These are phyloP conservation scores for Turnix velox DNA, from an alignment of 2,113 vertebrate species.

Conservation along the genomic window DNA sequence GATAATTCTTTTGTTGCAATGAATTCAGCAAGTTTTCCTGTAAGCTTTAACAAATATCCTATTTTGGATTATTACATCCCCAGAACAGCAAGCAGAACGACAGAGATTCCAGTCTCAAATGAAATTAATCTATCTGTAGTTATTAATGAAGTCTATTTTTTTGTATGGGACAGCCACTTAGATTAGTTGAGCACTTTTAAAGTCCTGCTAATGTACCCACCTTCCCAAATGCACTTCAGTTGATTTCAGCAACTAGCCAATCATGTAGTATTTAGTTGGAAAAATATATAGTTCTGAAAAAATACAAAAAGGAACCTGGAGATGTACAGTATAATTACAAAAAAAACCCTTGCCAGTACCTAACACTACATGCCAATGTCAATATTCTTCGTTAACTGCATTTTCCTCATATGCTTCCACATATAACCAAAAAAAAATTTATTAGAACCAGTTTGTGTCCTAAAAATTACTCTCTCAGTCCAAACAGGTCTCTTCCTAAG, in stretches of 20 bases:
- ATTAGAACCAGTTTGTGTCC: neutral
- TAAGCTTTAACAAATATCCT: neutral
- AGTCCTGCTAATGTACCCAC: neutral
- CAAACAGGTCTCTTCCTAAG: neutral
- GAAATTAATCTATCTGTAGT: neutral
- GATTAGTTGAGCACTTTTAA: neutral
- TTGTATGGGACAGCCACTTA: neutral
- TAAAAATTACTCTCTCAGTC: neutral
- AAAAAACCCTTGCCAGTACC: constrained; percentile 5
- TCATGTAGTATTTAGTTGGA: neutral
- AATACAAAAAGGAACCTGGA: neutral
- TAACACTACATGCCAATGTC: neutral
- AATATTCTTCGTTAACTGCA: neutral
- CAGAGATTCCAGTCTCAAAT: neutral
- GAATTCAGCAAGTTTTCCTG: neutral
- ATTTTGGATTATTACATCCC: neutral
- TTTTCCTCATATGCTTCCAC: neutral
- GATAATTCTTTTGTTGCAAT: neutral
- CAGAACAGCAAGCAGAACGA: neutral
- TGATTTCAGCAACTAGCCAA: neutral
- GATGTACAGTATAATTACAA: constrained; percentile 24
- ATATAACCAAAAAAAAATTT: neutral
- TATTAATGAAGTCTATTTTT: neutral
- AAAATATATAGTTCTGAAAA: constrained; percentile 3
- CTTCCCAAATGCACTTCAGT: neutral